Evolutionary conservation across 2,113 vertebrate genomes (phyloP).

Genomic region (Gymnocephalus cernua): DNA sequence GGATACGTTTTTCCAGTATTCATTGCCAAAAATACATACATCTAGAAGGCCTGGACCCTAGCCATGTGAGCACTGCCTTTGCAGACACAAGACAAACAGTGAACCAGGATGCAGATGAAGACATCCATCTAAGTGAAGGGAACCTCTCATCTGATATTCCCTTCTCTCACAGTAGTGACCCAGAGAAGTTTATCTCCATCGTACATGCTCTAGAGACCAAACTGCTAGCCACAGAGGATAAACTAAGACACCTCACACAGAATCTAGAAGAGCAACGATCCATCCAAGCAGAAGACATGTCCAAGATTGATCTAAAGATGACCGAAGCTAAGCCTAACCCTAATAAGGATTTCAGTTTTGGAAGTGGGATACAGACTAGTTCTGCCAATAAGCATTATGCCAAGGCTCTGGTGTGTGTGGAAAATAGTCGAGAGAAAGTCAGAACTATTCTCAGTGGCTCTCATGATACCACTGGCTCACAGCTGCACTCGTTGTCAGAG

Average conservation of each 20-base stretch:
- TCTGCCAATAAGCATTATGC: constrained; percentile 83
- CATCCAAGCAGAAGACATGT: constrained; percentile 80
- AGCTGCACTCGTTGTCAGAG: constrained; percentile 82
- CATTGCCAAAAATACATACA: constrained; percentile 93
- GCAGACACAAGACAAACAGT: constrained; percentile 85
- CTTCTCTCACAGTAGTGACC: constrained; percentile 83
- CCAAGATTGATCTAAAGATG: constrained; percentile 79
- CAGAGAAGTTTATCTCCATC: constrained; percentile 92
- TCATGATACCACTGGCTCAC: constrained; percentile 76
- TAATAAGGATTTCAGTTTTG: constrained; percentile 79
- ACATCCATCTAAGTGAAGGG: constrained; percentile 82
- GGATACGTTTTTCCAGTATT: constrained; percentile 94
- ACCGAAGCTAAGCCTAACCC: constrained; percentile 83
- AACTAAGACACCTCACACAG: constrained; percentile 90
- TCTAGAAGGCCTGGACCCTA: constrained; percentile 83
- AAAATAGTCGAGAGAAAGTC: constrained; percentile 88
- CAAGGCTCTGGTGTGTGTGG: constrained; percentile 88
- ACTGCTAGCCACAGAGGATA: constrained; percentile 92
- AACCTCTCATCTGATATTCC: constrained; percentile 83
- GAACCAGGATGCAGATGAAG: constrained; percentile 81
- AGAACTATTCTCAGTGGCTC: constrained; percentile 80
- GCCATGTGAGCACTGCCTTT: constrained; percentile 83
- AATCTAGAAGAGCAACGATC: constrained; percentile 88
- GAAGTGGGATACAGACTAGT: constrained; percentile 55
- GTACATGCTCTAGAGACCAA: constrained; percentile 94